These are phyloP conservation scores for Taenioides sp. DNA, from an alignment of 2,797 vertebrate genomes.

Conservation along the genomic window DNA sequence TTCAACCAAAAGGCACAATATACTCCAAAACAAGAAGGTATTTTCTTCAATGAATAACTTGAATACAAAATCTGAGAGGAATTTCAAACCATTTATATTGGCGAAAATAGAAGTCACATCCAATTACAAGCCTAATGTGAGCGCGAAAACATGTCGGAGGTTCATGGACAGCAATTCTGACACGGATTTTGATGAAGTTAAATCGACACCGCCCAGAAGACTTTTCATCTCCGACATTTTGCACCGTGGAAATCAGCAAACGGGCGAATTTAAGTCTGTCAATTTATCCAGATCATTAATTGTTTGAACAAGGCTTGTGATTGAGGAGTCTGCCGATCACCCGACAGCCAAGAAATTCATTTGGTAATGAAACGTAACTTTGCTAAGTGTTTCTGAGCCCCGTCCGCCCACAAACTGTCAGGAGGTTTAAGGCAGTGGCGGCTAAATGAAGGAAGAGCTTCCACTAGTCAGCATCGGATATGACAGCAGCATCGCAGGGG, in stretches of 20 bases:
- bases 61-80: neutral
- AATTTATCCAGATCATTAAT: conserved; percentile 30
- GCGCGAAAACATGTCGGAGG: conserved; percentile 18
- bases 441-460: conserved; percentile 40
- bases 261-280: conserved; percentile 8
- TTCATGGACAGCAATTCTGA: conserved; percentile 22
- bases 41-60: conserved; percentile 7
- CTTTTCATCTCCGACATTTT: conserved; percentile 32
- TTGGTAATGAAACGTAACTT: conserved; percentile 16
- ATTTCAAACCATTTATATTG: conserved; percentile 1
- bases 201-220: conserved; percentile 24
- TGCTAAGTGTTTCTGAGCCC: conserved; percentile 11
- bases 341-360: conserved; percentile 9
- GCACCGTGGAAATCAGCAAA: conserved; percentile 30
- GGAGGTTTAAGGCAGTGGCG: conserved; percentile 2
- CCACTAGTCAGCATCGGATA: conserved; percentile 23
- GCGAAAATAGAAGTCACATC: conserved; percentile 7
- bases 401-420: conserved; percentile 12
- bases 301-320: conserved; percentile 31
- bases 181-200: conserved; percentile 26
- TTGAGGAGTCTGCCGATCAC: conserved; percentile 29
- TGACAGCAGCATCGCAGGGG: conserved; percentile 33
- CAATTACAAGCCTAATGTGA: conserved; percentile 2
- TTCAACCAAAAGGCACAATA: neutral
- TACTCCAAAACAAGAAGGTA: conserved; percentile 1